Conservation (phyloP, 2,888 invertebrate species). For the Serripes groenlandicus region DNA sequence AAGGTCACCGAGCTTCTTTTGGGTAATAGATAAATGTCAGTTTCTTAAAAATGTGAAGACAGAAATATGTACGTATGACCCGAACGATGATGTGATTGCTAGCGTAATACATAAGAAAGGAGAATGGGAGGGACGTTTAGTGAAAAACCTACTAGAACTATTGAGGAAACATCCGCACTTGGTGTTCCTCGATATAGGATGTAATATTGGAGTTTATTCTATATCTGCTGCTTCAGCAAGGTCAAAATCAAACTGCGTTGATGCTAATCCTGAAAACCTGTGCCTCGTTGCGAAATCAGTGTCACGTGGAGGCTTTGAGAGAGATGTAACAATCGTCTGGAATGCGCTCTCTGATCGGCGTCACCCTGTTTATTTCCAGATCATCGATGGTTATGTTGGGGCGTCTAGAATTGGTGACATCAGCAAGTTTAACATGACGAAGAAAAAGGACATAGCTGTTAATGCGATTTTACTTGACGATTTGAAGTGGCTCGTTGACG, state of each 20-base stretch:
- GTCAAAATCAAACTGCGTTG: constrained; percentile 42
- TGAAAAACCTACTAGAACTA: background rate
- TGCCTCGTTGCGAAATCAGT: constrained; percentile 43
- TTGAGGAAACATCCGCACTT: constrained; percentile 2
- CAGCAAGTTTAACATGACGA: background rate
- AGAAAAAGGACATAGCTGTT: background rate
- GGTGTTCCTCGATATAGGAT: constrained; percentile 49
- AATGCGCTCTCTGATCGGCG: constrained; percentile 58
- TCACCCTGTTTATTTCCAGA: constrained; percentile 25
- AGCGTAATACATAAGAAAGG: background rate
- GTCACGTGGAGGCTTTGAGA: constrained; percentile 14
- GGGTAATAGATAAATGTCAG: too few species aligned
- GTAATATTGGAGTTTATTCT: constrained; percentile 50
- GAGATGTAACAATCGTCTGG: constrained; percentile 46
- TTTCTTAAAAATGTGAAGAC: too few species aligned
- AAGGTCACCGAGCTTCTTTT: too few species aligned
- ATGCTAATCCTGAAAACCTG: constrained; percentile 39
- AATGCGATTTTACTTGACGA: constrained; percentile 25
- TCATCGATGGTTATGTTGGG: constrained; percentile 45
- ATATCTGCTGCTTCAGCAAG: constrained; percentile 27
- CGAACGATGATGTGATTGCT: background rate
- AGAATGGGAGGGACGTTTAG: background rate
- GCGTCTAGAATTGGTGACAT: constrained; percentile 42
- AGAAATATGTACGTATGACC: constrained; percentile 8
- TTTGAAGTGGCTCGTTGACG: background rate